Evolutionary conservation across 2,797 vertebrate genomes (phyloP).

Genomic region (Amazona finschi): DNA sequence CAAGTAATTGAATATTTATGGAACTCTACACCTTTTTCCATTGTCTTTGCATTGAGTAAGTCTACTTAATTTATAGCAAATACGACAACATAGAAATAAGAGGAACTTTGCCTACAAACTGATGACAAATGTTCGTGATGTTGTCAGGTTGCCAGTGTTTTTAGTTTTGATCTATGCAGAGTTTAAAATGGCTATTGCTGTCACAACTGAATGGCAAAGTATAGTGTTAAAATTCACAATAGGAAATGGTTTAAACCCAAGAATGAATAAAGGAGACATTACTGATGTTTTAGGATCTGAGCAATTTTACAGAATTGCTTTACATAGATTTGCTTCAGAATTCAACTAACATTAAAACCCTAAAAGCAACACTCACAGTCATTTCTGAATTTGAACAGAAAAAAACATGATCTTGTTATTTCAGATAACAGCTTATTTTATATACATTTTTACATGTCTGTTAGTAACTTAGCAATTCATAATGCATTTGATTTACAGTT

Average conservation of each 20-base stretch:
- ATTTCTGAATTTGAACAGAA: neutral
- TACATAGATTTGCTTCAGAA: neutral
- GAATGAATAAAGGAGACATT: neutral
- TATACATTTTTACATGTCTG: neutral
- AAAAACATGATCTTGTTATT: neutral
- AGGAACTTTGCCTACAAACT: neutral
- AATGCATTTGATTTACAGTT: neutral
- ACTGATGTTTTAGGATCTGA: neutral
- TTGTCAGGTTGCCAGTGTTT: neutral
- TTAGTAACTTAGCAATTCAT: neutral
- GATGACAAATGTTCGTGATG: neutral
- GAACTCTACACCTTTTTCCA: neutral
- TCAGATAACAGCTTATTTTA: neutral
- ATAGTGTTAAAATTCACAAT: neutral
- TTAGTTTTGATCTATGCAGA: neutral
- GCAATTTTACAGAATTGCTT: neutral
- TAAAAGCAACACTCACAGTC: neutral
- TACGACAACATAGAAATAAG: neutral
- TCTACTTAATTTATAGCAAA: neutral
- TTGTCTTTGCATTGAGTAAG: neutral
- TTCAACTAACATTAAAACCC: neutral
- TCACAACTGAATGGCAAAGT: neutral
- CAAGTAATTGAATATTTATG: neutral
- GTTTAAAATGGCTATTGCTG: neutral
- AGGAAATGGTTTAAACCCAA: neutral